Conservation (phyloP, 2,888 invertebrate genomes). For the Molorchus minor region DNA sequence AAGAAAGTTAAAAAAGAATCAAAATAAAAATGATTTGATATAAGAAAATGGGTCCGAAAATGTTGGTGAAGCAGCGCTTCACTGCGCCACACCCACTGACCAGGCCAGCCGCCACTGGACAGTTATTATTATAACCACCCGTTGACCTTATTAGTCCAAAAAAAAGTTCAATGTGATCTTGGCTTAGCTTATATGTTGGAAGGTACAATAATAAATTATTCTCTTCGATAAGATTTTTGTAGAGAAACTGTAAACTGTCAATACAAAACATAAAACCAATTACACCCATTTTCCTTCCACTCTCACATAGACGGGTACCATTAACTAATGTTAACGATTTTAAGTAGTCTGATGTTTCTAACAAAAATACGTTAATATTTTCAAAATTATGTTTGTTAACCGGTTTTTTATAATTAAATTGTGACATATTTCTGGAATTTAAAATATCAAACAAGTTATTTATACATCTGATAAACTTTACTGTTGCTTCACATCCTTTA, state of each 20-base stretch:
- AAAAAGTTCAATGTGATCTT: background rate
- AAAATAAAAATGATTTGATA: too few species aligned
- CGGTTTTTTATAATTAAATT: slow-evolving; percentile 18
- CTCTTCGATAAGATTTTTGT: background rate
- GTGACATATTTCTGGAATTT: slow-evolving; percentile 35
- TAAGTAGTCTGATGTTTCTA: slow-evolving; percentile 3
- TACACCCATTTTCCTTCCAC: background rate
- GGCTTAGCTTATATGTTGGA: background rate
- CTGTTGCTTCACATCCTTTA: slow-evolving; percentile 33
- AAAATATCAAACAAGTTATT: slow-evolving; percentile 46
- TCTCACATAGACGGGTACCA: background rate
- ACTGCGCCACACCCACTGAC: too few species aligned
- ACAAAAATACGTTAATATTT: background rate
- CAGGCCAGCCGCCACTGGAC: too few species aligned
- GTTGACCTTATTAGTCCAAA: background rate
- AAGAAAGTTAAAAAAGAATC: too few species aligned
- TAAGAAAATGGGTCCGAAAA: too few species aligned
- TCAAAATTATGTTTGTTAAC: background rate
- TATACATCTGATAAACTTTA: slow-evolving; percentile 36
- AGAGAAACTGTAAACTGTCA: background rate
- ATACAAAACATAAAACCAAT: slow-evolving; percentile 5
- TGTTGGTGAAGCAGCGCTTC: too few species aligned
- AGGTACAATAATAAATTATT: background rate
- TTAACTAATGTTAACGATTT: background rate
- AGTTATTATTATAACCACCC: slow-evolving; percentile 3